These are phyloP conservation scores for Mystacornis crossleyi DNA, from an alignment of 2,113 vertebrate genomes.

Conservation along the genomic window DNA sequence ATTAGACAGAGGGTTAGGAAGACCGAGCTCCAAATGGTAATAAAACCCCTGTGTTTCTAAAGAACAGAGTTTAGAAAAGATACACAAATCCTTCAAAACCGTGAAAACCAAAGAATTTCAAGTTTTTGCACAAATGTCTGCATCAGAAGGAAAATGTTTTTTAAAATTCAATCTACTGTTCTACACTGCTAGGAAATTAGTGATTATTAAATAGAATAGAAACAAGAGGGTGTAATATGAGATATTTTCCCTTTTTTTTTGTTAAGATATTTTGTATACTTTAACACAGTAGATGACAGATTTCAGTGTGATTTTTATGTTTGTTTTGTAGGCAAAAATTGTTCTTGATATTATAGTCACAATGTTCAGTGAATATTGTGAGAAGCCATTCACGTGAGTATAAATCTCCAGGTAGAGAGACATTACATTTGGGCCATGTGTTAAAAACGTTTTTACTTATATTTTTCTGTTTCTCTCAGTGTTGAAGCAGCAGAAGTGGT, in stretches of 20 bases:
- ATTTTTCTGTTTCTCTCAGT: constrained; percentile 64
- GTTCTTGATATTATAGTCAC: constrained; percentile 94
- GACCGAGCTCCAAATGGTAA: not conserved
- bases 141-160: not conserved
- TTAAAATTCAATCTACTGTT: not conserved
- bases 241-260: not conserved
- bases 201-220: not conserved
- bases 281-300: not conserved
- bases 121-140: not conserved
- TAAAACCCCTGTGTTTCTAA: not conserved
- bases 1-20: not conserved
- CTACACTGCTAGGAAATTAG: not conserved
- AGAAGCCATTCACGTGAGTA: constrained; percentile 92
- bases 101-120: not conserved
- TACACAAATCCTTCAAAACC: not conserved
- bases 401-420: not conserved
- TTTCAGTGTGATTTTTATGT: constrained; percentile 11
- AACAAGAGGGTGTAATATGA: not conserved
- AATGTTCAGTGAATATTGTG: constrained; percentile 96
- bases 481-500: constrained; percentile 91
- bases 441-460: not conserved
- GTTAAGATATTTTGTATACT: not conserved
- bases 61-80: not conserved
- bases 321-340: constrained; percentile 87
- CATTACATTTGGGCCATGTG: not conserved